Evolutionary conservation across 1,140 invertebrate genomes (phyloP).

Genomic region (Diorhabda elongata): DNA sequence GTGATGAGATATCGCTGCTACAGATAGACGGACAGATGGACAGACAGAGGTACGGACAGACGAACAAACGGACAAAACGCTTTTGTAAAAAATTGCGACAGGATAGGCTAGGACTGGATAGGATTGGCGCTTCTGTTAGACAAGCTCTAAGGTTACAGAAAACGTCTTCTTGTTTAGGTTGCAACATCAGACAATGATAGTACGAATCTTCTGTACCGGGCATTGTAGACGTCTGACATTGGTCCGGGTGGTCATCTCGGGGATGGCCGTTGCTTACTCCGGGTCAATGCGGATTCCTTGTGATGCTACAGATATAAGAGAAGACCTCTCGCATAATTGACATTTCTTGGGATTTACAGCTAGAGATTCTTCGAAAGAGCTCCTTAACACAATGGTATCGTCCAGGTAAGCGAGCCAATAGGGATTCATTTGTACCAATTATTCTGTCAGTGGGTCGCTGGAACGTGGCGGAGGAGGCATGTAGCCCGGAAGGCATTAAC

Average conservation of each 20-base stretch:
- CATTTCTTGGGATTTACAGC: background rate
- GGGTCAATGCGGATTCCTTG: background rate
- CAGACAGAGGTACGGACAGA: too few relatives aligned
- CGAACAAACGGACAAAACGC: too few relatives aligned
- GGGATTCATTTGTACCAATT: too few relatives aligned
- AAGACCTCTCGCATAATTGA: background rate
- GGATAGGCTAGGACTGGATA: background rate
- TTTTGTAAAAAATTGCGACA: too few relatives aligned
- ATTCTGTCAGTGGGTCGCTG: too few relatives aligned
- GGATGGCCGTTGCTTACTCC: background rate
- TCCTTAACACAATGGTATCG: too few relatives aligned
- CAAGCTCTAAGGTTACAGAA: constrained; percentile 9
- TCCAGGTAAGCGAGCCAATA: too few relatives aligned
- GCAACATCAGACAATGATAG: constrained; percentile 37
- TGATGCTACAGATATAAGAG: background rate
- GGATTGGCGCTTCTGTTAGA: constrained; percentile 8
- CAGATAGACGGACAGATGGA: too few relatives aligned
- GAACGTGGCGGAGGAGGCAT: too few relatives aligned
- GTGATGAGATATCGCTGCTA: too few relatives aligned
- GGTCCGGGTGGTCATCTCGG: background rate
- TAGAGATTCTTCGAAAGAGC: background rate
- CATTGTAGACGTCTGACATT: constrained; percentile 11
- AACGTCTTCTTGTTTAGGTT: constrained; percentile 1
- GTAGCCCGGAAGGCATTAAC: too few relatives aligned
- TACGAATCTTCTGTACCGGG: constrained; percentile 45